Evolutionary conservation across 2,888 invertebrate genomes (phyloP), one percentile per base, ranked within the genome.

Genomic region (Dicyrtoma fusca): DNA sequence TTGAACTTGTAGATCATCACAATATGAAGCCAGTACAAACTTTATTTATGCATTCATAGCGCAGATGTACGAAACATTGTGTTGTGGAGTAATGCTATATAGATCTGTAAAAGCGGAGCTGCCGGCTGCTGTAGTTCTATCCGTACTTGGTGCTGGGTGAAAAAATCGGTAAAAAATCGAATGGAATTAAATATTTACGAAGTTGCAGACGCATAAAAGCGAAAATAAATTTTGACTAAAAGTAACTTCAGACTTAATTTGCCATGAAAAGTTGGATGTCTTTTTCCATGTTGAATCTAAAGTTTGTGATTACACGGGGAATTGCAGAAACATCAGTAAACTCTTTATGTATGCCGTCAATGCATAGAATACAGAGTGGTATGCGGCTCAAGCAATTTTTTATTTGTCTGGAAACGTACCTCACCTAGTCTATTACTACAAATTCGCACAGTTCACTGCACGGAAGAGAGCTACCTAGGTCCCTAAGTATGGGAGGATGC

Each of bases 211-310:
- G 53, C 17, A 53, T 17, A 53, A 17, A 17, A 17, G 14, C 21
- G 53, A 53, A 53, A 53, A 53, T 53, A 53, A 53, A 53, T 53
- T 53, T 53, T 17, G 21, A 53, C 19, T 17, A 53, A 53, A 53
- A 53, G 53, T 53, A 53, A 53, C 53, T 53, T 49, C 21, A 23
- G 53, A 53, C 53, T 17, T 14, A 53, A 53, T 53, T 53, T 53
- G 17, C n/a, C 53, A 53, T 53, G 53, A 53, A 53, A 53, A 53
- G 19, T 53, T 53, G 53, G 14, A 53, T 53, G 17, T 21, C 17
- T 53, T 53, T 53, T 23, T 53, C 53, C 53, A 11, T 10, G 53
- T 53, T 53, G 53, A 53, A 53, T 53, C 53, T 53, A 53, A 53
- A 53, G 19, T 53, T 53, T 53, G 53, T 53, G 53, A 53, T 53